Conservation (phyloP, 2,797 vertebrate species). For the Coendou prehensilis region DNA sequence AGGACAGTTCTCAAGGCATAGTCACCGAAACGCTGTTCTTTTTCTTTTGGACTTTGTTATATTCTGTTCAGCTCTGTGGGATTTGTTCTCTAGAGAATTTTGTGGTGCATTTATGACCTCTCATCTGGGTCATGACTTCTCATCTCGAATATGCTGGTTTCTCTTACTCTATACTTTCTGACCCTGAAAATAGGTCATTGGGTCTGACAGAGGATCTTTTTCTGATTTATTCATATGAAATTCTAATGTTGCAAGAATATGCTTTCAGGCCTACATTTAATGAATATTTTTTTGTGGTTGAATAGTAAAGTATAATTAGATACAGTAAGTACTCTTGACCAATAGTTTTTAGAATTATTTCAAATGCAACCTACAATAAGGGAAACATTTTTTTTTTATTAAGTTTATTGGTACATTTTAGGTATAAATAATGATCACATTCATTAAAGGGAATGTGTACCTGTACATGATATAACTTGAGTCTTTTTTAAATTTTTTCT, state of each 20-base stretch:
- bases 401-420: too few relatives aligned
- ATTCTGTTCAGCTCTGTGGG: background rate
- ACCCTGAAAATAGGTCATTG: background rate
- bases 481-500: too few relatives aligned
- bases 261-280: conserved; percentile 19
- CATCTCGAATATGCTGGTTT: background rate
- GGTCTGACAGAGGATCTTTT: conserved; percentile 9
- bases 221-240: conserved; percentile 31
- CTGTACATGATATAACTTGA: too few relatives aligned
- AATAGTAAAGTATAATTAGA: background rate
- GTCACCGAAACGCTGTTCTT: background rate
- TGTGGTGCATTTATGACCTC: background rate
- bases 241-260: conserved; percentile 36
- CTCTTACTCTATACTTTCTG: conserved; percentile 44
- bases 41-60: background rate
- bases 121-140: background rate
- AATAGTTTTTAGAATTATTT: conserved; percentile 46
- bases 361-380: background rate
- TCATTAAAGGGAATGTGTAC: too few relatives aligned
- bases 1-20: background rate
- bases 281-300: conserved; percentile 51
- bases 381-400: background rate
- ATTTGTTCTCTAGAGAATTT: background rate
- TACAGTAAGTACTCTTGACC: conserved; percentile 11
- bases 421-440: too few relatives aligned